A percentile compares a stretch with the other conserved stretches of the same genome.
Evolutionary conservation across 1,140 invertebrate species (phyloP).

Genomic region (Bombus pyrosoma): DNA sequence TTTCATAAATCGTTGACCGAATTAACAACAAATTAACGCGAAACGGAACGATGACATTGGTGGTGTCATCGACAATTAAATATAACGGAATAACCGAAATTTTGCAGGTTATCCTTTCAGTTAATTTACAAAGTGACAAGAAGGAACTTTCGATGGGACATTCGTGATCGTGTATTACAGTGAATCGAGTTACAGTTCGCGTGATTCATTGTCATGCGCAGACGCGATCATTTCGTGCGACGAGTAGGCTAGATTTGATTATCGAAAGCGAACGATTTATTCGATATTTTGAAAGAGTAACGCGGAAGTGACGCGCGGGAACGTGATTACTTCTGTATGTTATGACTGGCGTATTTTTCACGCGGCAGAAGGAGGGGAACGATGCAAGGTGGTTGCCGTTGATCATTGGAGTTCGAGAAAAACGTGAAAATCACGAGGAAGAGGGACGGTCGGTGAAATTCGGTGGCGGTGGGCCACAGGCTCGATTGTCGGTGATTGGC

Average conservation of each 20-base stretch:
- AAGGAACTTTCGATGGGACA: background rate
- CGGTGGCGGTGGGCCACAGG: slow-evolving; percentile 41
- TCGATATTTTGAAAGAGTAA: background rate
- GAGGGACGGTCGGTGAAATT: slow-evolving; percentile 44
- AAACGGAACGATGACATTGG: slow-evolving; percentile 13
- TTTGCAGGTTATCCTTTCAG: background rate
- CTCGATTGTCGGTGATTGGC: slow-evolving; percentile 50
- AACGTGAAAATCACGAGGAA: slow-evolving; percentile 30
- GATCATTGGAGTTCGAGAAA: slow-evolving; percentile 56
- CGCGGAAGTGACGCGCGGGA: background rate
- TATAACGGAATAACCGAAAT: background rate
- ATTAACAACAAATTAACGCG: background rate
- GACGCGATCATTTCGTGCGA: background rate
- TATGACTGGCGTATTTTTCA: slow-evolving; percentile 73
- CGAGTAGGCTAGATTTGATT: background rate
- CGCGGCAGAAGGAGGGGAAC: slow-evolving; percentile 65
- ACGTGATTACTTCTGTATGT: slow-evolving; percentile 52
- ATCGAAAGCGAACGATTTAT: background rate
- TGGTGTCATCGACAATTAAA: no score
- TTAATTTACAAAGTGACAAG: background rate
- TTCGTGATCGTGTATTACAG: background rate
- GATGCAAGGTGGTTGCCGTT: slow-evolving; percentile 72
- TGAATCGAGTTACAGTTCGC: background rate
- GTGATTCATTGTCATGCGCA: background rate
- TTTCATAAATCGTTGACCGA: no score